Conservation (phyloP, 2,888 invertebrate species). For the Amphimallon solstitiale region DNA sequence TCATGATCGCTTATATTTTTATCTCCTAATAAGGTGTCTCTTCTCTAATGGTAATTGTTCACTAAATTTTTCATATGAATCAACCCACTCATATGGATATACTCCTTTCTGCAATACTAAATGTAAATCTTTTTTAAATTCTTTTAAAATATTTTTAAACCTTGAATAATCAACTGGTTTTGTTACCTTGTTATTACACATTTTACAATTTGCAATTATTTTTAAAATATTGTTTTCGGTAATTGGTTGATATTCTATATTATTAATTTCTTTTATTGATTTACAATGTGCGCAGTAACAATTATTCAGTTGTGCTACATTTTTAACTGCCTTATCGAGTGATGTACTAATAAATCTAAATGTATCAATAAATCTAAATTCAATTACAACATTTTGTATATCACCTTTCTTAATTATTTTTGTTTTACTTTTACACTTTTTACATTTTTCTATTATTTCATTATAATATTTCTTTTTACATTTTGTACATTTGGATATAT, state of each 20-base stretch:
- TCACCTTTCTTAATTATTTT: background rate
- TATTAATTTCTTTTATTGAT: too few species aligned
- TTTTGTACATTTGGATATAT: too few species aligned
- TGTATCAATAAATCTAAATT: constrained; percentile 4
- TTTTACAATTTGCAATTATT: too few species aligned
- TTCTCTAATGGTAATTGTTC: constrained; percentile 31
- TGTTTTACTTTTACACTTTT: background rate
- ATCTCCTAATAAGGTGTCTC: constrained; percentile 29
- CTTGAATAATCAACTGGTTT: too few species aligned
- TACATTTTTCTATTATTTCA: background rate
- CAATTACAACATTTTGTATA: background rate
- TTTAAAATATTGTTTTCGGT: too few species aligned
- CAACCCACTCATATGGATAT: constrained; percentile 29
- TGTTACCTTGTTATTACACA: too few species aligned
- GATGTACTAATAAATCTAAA: too few species aligned
- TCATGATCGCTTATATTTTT: constrained; percentile 16
- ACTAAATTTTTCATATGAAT: constrained; percentile 33
- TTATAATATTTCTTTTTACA: background rate
- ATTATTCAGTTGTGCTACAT: too few species aligned
- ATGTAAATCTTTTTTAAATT: background rate
- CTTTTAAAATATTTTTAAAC: too few species aligned
- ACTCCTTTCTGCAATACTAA: background rate
- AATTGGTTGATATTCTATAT: too few species aligned
- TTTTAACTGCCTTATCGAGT: too few species aligned
- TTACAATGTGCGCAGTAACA: too few species aligned